These are phyloP conservation scores for Drepana falcataria DNA, from an alignment of 2,888 invertebrate species.

Conservation along the genomic window DNA sequence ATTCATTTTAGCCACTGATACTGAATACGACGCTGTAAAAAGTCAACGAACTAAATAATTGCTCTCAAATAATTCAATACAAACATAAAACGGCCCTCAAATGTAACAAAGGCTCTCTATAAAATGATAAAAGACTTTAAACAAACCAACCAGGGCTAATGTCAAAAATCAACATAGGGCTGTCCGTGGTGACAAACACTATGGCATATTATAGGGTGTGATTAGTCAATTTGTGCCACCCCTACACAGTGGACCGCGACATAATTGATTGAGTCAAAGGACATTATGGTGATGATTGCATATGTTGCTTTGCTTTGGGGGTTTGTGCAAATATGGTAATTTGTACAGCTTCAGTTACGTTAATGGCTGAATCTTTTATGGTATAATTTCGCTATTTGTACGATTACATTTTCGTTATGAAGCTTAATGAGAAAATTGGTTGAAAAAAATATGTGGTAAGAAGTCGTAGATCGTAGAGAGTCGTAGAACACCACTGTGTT, in stretches of 20 bases:
- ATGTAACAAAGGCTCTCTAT: conserved; percentile 36
- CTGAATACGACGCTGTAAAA: too few relatives aligned
- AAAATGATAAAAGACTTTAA: conserved; percentile 55
- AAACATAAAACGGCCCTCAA: conserved; percentile 21
- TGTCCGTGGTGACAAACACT: conserved; percentile 36
- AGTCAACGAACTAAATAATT: too few relatives aligned
- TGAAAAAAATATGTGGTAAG: too few relatives aligned
- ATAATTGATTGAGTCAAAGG: conserved; percentile 74
- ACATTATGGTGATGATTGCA: conserved; percentile 70
- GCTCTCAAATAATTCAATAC: neutral
- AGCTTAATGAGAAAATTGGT: too few relatives aligned
- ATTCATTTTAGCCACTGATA: too few relatives aligned
- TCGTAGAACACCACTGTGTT: too few relatives aligned
- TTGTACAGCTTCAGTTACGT: conserved; percentile 22
- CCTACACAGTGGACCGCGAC: conserved; percentile 35
- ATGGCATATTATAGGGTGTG: conserved; percentile 55
- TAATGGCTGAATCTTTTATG: conserved; percentile 9
- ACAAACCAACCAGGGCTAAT: conserved; percentile 37
- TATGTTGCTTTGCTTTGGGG: conserved; percentile 53
- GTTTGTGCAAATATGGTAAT: conserved; percentile 35
- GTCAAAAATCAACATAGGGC: conserved; percentile 58
- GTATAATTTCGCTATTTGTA: neutral
- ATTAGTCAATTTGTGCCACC: conserved; percentile 65
- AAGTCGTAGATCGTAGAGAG: too few relatives aligned
- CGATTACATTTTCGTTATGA: too few relatives aligned